Base-by-base conservation (phyloP, 2,888 invertebrate species). In the Stegana nigrithorax region DNA sequence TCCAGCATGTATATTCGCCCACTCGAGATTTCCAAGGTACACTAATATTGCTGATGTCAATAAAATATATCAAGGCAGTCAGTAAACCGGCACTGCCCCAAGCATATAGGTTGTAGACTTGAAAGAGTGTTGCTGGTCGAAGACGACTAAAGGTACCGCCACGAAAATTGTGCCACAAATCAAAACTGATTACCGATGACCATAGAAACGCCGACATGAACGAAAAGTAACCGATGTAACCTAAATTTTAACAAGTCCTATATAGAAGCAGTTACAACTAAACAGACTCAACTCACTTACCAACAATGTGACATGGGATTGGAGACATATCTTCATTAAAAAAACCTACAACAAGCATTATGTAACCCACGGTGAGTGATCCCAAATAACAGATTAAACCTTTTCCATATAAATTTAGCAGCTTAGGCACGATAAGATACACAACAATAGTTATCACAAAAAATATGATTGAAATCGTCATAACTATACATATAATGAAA, bases 111-210 rank as follows among this genome's bases (percentile, higher is more conserved):
- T 74, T 79, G 63, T 83, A 85, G 4, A 74, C 36, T 1, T 68
- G 25, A 50, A 84, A 83, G 1, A 75, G 69, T 39, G 73, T 69
- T 2, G 64, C 68, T 5, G 66, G 63, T 17, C 71, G 72, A 17
- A 67, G 67, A 4, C 63, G 58, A 0, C 63, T 68, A 23, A 64
- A 70, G 27, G 23, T 59, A 21, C 62, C 67, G 1, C 63, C 68
- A 1, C 72, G 68, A 27, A 83, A 74, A 58, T 70, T 70, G 87
- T 91, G 90, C 91, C 92, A 94, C 74, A 94, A 91, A 81, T 94
- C 93, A 81, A 92, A 91, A 83, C 94, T 93, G 89, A 94, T 93
- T 12, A 93, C 91, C 80, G 93, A 93, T 73, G 94, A 88, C 94
- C 94, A 94, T 81, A 92, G 91, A 87, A 94, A 94, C 68, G 92